Conservation (phyloP, 1,140 invertebrate genomes). For the Rhyacophila brunnea region DNA sequence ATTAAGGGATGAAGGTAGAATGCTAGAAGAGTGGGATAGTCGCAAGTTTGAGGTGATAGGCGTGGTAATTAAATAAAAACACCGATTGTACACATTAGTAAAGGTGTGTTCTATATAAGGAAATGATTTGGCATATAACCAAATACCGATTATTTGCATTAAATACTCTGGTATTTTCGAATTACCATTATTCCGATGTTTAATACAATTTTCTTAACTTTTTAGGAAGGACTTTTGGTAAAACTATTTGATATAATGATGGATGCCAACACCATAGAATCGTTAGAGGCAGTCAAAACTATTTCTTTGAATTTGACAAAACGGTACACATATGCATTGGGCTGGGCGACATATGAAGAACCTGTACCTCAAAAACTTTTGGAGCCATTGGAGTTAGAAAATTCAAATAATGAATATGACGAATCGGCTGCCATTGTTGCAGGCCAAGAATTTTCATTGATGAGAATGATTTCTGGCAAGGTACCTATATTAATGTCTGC, state of each 20-base stretch:
- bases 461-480: conserved; percentile 77
- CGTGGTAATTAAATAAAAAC: too few relatives aligned
- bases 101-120: too few relatives aligned
- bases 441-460: conserved; percentile 83
- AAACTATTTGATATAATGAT: conserved; percentile 61
- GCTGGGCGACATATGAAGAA: conserved; percentile 70
- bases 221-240: conserved; percentile 77
- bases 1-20: too few relatives aligned
- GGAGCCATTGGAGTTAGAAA: conserved; percentile 40
- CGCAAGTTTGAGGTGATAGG: not conserved
- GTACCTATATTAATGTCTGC: conserved; percentile 18
- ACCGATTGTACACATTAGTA: too few relatives aligned
- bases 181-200: too few relatives aligned
- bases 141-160: too few relatives aligned
- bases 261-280: not conserved
- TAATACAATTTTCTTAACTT: too few relatives aligned
- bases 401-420: conserved; percentile 46
- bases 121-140: too few relatives aligned
- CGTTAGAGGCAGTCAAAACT: conserved; percentile 43
- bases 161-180: too few relatives aligned
- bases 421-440: conserved; percentile 52
- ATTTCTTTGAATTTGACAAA: conserved; percentile 72
- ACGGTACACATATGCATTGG: conserved; percentile 76
- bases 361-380: conserved; percentile 48
- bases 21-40: too few relatives aligned